Base-by-base conservation (phyloP, 2,888 invertebrate species). In the Cephonodes hylas region DNA sequence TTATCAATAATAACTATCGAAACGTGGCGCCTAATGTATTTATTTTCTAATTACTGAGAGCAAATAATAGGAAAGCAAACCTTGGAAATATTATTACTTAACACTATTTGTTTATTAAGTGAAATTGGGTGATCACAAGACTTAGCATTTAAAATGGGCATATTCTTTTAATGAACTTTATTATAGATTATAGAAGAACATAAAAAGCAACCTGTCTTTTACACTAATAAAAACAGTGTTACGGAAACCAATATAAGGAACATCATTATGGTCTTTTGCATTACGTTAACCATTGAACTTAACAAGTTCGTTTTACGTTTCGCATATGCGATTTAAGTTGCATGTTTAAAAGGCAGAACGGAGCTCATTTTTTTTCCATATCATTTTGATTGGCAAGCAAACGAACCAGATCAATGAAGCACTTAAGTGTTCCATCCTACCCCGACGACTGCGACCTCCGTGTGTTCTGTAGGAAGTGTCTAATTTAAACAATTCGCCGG, bases 401-500 rank as follows among this genome's bases (percentile, higher is more conserved):
- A 42, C 15, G 20, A 44, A 1, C 20, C 13, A 10, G 20, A 42
- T 44, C 27, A 13, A 48, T 60, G 25, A 25, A 34, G 6, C n/a
- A 46, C 31, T 42, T 57, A 42, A 60, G 27, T 60, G 45, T n/a
- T 27, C 22, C 46, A 18, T 53, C 38, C 45, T 56, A 48, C 31
- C 31, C 8, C 38, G 22, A 45, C 31, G 20, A 13, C 58, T 57
- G 61, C 68, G 72, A 71, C 73, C 71, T 71, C 66, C 63, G 62
- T 60, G n/a, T n/a, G n/a, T n/a, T n/a, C 64, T 62, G 67, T 72
- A 83, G 88, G 88, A 89, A 85, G 85, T 84, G 60, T 68, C 80
- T 73, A 87, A 87, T 88, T 88, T 83, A 87, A 85, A 83, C 85
- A 86, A 85, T 83, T 81, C 78, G 63, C 68, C 67, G 73, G 63